Conservation (phyloP, 2,113 vertebrate genomes). For the Heteronetta atricapilla region DNA sequence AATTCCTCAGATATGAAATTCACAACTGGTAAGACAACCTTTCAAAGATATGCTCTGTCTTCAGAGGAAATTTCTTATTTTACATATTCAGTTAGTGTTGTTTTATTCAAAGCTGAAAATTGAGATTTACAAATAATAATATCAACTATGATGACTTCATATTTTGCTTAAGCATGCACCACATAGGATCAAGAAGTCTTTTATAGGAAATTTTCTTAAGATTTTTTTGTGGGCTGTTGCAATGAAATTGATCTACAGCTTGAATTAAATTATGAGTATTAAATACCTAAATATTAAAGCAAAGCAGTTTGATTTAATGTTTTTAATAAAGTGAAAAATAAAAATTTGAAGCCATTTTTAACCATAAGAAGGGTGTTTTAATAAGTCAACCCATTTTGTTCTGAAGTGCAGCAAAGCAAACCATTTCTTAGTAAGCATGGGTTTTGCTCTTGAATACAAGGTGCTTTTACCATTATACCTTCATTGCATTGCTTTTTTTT, state of each 20-base stretch:
- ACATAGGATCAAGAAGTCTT: not conserved
- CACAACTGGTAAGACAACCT: not conserved
- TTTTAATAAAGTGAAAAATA: not conserved
- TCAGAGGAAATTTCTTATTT: not conserved
- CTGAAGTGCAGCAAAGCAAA: not conserved
- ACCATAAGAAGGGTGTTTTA: not conserved
- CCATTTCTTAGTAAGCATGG: not conserved
- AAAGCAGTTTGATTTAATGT: not conserved
- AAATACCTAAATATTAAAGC: not conserved
- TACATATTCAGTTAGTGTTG: not conserved
- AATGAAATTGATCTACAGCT: not conserved
- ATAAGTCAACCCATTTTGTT: not conserved
- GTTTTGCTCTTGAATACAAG: not conserved
- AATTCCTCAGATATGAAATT: not conserved
- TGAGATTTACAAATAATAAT: not conserved
- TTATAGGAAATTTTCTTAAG: not conserved
- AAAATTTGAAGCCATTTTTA: not conserved
- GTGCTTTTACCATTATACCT: not conserved
- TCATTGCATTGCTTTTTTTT: no score
- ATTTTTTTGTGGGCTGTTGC: not conserved
- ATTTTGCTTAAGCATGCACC: not conserved
- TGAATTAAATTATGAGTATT: not conserved
- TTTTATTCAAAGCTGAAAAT: not conserved
- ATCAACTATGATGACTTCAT: not conserved
- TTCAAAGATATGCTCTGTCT: not conserved